A percentile compares a stretch with the other conserved stretches of the same genome.
These are phyloP conservation scores for human DNA, from an alignment of 2,113 vertebrate species.

Conservation along the genomic window DNA sequence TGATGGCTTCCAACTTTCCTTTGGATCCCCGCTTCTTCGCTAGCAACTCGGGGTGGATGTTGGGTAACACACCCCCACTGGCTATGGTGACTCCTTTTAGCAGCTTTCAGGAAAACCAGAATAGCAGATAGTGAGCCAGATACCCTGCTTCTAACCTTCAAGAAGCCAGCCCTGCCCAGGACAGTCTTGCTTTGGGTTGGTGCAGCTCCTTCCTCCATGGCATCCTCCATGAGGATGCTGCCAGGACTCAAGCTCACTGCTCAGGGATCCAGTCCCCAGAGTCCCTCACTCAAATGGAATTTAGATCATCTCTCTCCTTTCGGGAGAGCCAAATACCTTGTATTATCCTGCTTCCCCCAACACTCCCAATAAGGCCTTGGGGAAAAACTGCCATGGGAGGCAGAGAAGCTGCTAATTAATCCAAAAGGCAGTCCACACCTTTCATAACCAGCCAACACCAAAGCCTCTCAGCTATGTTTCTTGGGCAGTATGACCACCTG, in stretches of 20 bases:
- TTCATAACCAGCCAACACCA: background rate
- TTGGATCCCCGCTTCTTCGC: conserved; percentile 96
- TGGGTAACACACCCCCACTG: conserved; percentile 97
- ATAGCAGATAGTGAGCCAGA: background rate
- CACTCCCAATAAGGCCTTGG: background rate
- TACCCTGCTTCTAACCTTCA: background rate
- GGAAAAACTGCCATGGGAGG: background rate
- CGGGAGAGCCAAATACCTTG: background rate
- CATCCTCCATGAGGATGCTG: background rate
- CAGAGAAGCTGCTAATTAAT: background rate
- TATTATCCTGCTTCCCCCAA: background rate
- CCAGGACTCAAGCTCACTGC: background rate
- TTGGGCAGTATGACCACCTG: no score
- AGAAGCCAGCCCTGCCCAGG: background rate
- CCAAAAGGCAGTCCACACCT: background rate
- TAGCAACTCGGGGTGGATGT: conserved; percentile 97
- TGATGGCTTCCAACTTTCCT: conserved; percentile 96
- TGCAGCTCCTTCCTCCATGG: background rate
- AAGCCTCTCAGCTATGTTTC: background rate
- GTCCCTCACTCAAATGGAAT: background rate
- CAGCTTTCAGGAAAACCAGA: conserved; percentile 84
- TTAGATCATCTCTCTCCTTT: background rate
- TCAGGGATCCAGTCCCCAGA: background rate
- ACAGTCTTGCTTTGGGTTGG: background rate
- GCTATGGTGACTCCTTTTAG: conserved; percentile 98